Percentiles rank a stretch among this genome's conserved stretches.
These are phyloP conservation scores for Trematocara variabile DNA, from an alignment of 2,113 vertebrate species.

Conservation along the genomic window DNA sequence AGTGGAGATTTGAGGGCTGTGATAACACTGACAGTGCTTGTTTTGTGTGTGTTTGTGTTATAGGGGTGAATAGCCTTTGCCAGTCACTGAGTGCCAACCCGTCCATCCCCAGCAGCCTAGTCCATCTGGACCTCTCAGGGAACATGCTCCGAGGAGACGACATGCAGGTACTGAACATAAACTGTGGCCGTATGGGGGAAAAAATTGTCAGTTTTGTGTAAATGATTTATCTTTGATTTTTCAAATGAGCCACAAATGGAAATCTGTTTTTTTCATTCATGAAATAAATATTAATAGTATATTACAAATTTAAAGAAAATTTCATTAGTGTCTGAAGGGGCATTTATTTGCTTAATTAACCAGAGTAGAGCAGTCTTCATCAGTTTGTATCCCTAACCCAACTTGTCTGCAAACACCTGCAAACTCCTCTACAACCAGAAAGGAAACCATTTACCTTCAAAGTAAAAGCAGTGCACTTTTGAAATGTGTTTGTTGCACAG, in stretches of 20 bases:
- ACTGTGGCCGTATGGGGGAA: rapidly evolving
- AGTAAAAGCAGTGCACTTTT: not conserved
- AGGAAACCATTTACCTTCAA: not conserved
- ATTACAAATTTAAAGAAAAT: not conserved
- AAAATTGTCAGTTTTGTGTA: not conserved
- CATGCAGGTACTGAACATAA: slow-evolving; percentile 57
- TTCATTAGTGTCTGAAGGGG: not conserved
- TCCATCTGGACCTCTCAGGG: slow-evolving; percentile 75
- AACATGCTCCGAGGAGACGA: slow-evolving; percentile 70
- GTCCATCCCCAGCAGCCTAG: slow-evolving; percentile 66
- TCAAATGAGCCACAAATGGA: not conserved
- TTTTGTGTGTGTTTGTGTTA: not conserved
- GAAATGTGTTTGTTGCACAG: not conserved
- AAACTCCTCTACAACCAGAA: not conserved
- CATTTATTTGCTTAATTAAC: rapidly evolving
- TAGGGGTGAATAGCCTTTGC: slow-evolving; percentile 74
- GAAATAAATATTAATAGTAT: not conserved
- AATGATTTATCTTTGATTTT: not conserved
- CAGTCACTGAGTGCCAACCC: slow-evolving; percentile 73
- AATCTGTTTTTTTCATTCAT: not conserved
- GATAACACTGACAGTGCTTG: slow-evolving; percentile 7
- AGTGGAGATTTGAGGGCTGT: slow-evolving; percentile 4
- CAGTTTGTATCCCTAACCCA: rapidly evolving
- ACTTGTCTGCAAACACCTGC: not conserved
- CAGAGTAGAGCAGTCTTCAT: not conserved